phyloP scores from a whole-genome alignment of 1,140 invertebrate species.

The Sipha flava region DNA sequence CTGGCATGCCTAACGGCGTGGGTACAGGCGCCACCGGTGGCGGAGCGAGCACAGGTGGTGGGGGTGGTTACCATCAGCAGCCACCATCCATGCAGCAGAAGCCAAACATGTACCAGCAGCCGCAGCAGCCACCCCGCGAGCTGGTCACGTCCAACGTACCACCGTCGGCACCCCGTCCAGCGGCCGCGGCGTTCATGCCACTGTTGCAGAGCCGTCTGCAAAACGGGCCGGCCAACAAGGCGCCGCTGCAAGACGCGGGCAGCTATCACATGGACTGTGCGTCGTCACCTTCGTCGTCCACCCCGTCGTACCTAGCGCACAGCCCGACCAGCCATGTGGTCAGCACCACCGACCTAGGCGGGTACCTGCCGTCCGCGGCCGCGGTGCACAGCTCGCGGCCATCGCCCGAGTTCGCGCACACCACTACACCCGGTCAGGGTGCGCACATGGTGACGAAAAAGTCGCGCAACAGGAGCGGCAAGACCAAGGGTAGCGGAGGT shows the following conservation, averaged over 20 bases:
- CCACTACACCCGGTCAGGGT: slow-evolving; percentile 38
- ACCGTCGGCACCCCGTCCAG: not conserved
- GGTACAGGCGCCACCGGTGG: not conserved
- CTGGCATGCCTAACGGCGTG: slow-evolving; percentile 24
- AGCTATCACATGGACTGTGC: slow-evolving; percentile 38
- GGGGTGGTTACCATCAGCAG: not conserved
- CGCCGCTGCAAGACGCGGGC: slow-evolving; percentile 31
- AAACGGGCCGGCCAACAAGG: slow-evolving; percentile 42
- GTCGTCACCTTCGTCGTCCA: slow-evolving; percentile 45
- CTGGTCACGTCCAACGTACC: slow-evolving; percentile 10
- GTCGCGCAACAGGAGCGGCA: slow-evolving; percentile 38
- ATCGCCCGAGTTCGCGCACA: slow-evolving; percentile 38
- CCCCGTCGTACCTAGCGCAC: slow-evolving; percentile 48
- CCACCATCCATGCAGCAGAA: slow-evolving; percentile 1
- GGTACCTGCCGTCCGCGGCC: slow-evolving; percentile 40
- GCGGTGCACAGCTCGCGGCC: slow-evolving; percentile 46
- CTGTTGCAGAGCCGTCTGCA: slow-evolving; percentile 51
- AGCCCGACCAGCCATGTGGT: slow-evolving; percentile 48
- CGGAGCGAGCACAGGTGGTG: not conserved
- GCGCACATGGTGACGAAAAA: slow-evolving; percentile 41
- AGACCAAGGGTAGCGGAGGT: slow-evolving; percentile 35
- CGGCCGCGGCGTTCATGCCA: slow-evolving; percentile 51
- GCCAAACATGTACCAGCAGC: slow-evolving; percentile 43
- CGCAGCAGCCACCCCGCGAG: not conserved
- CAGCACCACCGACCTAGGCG: slow-evolving; percentile 45